Evolutionary conservation across 2,888 invertebrate genomes (phyloP).

Genomic region (Patella caerulea): DNA sequence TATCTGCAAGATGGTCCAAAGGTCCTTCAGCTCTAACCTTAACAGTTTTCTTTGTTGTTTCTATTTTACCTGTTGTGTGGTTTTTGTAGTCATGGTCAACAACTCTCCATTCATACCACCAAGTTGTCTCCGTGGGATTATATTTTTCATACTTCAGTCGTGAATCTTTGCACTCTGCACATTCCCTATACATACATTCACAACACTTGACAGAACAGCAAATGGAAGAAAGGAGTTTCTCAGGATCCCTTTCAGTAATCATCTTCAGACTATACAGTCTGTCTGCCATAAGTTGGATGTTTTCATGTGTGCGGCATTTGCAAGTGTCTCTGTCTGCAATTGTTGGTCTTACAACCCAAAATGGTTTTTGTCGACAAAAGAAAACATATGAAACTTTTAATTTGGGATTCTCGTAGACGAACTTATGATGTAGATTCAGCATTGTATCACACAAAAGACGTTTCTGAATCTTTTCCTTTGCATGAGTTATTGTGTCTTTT

Average conservation of each 20-base stretch:
- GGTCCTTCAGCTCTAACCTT: too few species aligned
- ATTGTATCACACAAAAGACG: slow-evolving; percentile 33
- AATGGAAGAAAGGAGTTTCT: background rate
- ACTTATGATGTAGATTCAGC: slow-evolving; percentile 38
- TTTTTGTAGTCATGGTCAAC: too few species aligned
- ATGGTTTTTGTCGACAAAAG: slow-evolving; percentile 38
- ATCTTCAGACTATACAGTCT: slow-evolving; percentile 19
- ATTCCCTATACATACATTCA: too few species aligned
- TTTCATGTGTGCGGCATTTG: slow-evolving; percentile 36
- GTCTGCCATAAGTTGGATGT: slow-evolving; percentile 28
- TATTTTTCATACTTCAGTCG: too few species aligned
- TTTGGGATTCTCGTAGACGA: slow-evolving; percentile 19
- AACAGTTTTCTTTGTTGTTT: too few species aligned
- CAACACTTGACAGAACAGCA: background rate
- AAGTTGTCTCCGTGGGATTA: too few species aligned
- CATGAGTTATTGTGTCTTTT: background rate
- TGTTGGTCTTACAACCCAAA: slow-evolving; percentile 34
- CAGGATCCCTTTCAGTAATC: background rate
- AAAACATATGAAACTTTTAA: slow-evolving; percentile 37
- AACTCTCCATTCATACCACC: too few species aligned
- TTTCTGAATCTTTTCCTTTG: slow-evolving; percentile 35
- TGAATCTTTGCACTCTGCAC: too few species aligned
- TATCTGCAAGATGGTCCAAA: too few species aligned
- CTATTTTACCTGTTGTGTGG: too few species aligned
- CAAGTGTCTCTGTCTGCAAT: slow-evolving; percentile 41